phyloP scores from a whole-genome alignment of 2,113 vertebrate genomes.

The Platysternon megacephalum region DNA sequence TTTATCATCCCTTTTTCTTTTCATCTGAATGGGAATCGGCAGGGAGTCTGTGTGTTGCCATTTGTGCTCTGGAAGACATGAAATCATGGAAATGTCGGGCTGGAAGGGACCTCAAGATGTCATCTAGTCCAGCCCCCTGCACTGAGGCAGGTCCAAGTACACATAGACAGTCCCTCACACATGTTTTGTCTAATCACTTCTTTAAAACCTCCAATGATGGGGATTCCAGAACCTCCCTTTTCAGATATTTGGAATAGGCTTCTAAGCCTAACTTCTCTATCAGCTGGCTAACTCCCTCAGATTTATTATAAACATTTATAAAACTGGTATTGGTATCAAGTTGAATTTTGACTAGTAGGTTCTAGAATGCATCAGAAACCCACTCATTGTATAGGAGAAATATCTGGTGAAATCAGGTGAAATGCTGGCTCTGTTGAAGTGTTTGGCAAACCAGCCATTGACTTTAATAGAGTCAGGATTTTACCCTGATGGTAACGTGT shows the following conservation, averaged over 20 bases:
- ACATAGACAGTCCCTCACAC: background rate
- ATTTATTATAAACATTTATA: too few species aligned
- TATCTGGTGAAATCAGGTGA: background rate
- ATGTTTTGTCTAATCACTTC: background rate
- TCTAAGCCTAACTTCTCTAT: too few species aligned
- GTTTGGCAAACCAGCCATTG: background rate
- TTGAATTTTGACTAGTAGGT: background rate
- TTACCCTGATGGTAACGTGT: background rate
- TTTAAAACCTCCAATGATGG: background rate
- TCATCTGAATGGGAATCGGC: background rate
- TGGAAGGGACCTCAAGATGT: background rate
- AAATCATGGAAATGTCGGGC: background rate
- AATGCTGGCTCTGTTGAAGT: background rate
- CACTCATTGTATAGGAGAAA: background rate
- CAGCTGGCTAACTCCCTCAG: too few species aligned
- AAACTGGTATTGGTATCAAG: too few species aligned
- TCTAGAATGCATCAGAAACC: background rate
- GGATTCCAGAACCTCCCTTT: background rate
- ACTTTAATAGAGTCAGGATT: background rate
- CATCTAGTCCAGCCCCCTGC: too few species aligned
- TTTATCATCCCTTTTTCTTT: background rate
- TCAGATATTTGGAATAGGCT: too few species aligned
- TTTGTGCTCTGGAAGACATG: background rate
- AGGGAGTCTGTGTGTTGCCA: background rate
- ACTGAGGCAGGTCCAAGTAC: background rate